Conservation (phyloP, 2,113 vertebrate species). For the Bubo scandiacus region DNA sequence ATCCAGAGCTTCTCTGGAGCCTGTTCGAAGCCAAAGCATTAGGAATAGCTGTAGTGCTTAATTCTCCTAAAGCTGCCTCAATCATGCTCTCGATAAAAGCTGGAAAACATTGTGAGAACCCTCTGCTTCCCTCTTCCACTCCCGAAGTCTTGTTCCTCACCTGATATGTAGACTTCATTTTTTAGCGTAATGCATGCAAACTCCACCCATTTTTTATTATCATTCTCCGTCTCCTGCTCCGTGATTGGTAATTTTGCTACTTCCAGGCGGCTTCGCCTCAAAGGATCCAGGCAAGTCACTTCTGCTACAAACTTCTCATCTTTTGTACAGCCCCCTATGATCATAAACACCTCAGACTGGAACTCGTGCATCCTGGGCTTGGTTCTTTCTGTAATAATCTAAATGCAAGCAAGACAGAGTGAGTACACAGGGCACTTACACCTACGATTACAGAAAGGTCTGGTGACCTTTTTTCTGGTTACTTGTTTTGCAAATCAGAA, state of each 20-base stretch:
- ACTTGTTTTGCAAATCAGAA: not conserved
- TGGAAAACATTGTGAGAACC: not conserved
- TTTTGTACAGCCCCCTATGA: constrained; percentile 95
- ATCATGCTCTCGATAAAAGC: not conserved
- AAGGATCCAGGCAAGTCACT: constrained; percentile 94
- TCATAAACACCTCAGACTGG: constrained; percentile 96
- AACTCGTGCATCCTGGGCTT: constrained; percentile 92
- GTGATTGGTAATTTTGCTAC: constrained; percentile 91
- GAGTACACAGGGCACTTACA: not conserved
- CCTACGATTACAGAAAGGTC: not conserved
- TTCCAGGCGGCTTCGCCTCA: constrained; percentile 94
- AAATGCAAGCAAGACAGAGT: constrained; percentile 25
- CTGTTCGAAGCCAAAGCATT: not conserved
- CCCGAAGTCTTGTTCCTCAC: constrained; percentile 69
- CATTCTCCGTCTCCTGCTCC: constrained; percentile 85
- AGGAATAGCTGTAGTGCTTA: not conserved
- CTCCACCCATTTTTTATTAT: constrained; percentile 96
- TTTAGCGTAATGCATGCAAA: constrained; percentile 93
- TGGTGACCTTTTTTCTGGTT: not conserved
- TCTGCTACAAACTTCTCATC: constrained; percentile 95
- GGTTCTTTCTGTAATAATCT: constrained; percentile 95
- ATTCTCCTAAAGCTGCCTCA: not conserved
- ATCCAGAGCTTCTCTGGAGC: not conserved
- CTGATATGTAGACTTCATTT: constrained; percentile 98
- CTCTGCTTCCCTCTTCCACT: not conserved